phyloP scores from a whole-genome alignment of 2,113 vertebrate species.

The Mesembrinibis cayennensis region DNA sequence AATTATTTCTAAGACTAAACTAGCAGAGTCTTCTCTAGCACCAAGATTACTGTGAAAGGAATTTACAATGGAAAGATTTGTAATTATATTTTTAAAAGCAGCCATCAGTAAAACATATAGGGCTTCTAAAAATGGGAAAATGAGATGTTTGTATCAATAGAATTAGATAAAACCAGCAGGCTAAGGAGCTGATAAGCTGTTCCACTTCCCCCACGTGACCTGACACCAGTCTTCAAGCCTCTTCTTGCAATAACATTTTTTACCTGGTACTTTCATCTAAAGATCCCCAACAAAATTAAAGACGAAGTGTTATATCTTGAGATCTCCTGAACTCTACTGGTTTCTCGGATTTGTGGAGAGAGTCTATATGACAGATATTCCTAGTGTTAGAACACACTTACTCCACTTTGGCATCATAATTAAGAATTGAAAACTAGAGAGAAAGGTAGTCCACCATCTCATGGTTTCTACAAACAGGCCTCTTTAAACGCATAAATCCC shows the following conservation, averaged over 20 bases:
- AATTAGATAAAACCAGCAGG: background rate
- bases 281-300: background rate
- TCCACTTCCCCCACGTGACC: background rate
- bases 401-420: background rate
- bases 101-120: background rate
- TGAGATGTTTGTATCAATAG: background rate
- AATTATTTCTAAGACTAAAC: background rate
- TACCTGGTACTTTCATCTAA: background rate
- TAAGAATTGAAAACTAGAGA: background rate
- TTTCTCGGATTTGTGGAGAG: background rate
- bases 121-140: background rate
- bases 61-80: background rate
- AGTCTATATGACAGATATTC: background rate
- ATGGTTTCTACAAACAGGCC: background rate
- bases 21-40: background rate
- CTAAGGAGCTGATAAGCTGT: background rate
- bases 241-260: background rate
- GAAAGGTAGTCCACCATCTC: background rate
- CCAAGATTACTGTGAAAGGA: background rate
- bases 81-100: background rate
- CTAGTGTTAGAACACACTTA: background rate
- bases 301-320: background rate
- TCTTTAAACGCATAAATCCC: background rate
- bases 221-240: background rate
- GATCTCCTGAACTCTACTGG: background rate